Evolutionary conservation across 2,888 invertebrate species (phyloP), one percentile per base, ranked within the genome.

Genomic region (Drosophila cognata): DNA sequence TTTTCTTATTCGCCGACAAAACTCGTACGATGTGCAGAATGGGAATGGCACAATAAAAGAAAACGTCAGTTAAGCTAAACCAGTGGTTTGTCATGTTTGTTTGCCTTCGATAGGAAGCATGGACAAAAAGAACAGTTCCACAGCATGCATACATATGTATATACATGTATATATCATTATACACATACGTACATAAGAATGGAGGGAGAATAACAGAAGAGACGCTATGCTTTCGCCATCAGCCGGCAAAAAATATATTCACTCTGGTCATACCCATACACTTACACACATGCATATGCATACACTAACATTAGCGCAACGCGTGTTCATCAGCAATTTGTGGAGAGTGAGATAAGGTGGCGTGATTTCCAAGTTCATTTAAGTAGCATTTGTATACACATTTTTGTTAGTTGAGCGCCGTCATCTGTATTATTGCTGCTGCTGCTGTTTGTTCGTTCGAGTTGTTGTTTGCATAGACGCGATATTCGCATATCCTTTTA

Each of bases 361-460:
- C 92, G 92, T 93, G 93, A 93, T 92, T 91, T 92, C 80, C 88
- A 92, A 92, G 92, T 92, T 92, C 91, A 91, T 82, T 88, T 78
- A 81, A 82, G 81, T 77, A 90, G 81, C 84, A 82, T 72, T 74
- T 73, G 60, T 61, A 71, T 66, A 64, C 18, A 55, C 36, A 60
- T 73, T 68, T 65, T 63, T 74, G 61, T 71, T 75, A 46, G 60
- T 55, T 62, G 18, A 71, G 56, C 63, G 61, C 33, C 66, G 33
- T 66, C 69, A 43, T 69, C 58, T 79, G 41, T 57, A 33, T 8
- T 52, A 55, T 6, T 38, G 43, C 28, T 35, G 18, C 1, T 55
- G 11, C 18, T 55, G 36, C 25, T 55, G 8, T 36, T 55, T 41
- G 56, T 41, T 41, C 25, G 29, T 58, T 74, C 56, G 36, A 18